These are phyloP conservation scores for Drosophila pegasa DNA, from an alignment of 2,888 invertebrate genomes.

Conservation along the genomic window DNA sequence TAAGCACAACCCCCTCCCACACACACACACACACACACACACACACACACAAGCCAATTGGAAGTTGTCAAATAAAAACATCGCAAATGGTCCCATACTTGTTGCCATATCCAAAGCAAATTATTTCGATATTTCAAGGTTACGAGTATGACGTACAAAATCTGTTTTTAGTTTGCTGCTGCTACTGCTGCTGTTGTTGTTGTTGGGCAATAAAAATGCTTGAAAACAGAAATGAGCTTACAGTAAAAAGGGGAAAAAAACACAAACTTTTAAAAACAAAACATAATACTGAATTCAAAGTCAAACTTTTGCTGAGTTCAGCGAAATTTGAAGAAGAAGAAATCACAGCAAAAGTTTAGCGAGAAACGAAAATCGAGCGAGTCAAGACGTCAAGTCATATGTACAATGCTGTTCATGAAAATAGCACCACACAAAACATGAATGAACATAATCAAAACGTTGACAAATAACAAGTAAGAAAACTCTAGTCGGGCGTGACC, in stretches of 20 bases:
- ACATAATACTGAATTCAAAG: conserved; percentile 23
- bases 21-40: conserved; percentile 33
- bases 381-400: neutral
- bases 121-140: conserved; percentile 72
- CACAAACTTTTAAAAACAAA: neutral
- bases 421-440: too few species aligned
- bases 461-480: too few species aligned
- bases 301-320: conserved; percentile 40
- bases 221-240: conserved; percentile 43
- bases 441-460: too few species aligned
- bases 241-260: conserved; percentile 13
- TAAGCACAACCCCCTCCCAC: conserved; percentile 26
- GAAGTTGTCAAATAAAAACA: conserved; percentile 39
- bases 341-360: conserved; percentile 21
- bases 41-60: conserved; percentile 7
- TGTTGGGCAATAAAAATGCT: conserved; percentile 44
- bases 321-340: conserved; percentile 26
- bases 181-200: conserved; percentile 17
- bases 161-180: conserved; percentile 70
- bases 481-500: too few species aligned
- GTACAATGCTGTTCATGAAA: too few species aligned
- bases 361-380: neutral
- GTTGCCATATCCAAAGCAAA: conserved; percentile 52
- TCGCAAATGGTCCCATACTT: conserved; percentile 33
- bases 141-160: conserved; percentile 58